Evolutionary conservation across 2,888 invertebrate genomes (phyloP).

Genomic region (Oxystoma pomonae): DNA sequence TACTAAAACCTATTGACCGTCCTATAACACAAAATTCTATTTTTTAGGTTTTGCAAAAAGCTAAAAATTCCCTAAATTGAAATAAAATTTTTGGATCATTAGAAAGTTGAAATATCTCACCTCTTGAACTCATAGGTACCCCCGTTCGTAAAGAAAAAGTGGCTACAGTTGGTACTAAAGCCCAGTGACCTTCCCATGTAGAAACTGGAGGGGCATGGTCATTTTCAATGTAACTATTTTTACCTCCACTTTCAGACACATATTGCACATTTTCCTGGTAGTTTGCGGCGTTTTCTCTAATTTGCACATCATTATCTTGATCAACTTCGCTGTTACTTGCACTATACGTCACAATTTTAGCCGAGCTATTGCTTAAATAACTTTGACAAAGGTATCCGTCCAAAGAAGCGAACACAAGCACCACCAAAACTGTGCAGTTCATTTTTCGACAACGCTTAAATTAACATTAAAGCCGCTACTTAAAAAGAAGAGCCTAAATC

Average conservation of each 20-base stretch:
- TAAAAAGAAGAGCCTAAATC: not conserved
- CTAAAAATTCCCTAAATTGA: no score
- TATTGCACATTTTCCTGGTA: not conserved
- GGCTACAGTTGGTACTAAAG: constrained; percentile 34
- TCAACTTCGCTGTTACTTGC: constrained; percentile 4
- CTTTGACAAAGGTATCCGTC: not conserved
- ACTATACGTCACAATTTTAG: not conserved
- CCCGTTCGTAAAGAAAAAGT: constrained; percentile 40
- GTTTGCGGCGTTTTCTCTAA: not conserved
- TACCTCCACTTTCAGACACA: not conserved
- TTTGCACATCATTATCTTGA: not conserved
- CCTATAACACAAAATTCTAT: no score
- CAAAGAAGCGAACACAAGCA: not conserved
- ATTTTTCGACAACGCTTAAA: not conserved
- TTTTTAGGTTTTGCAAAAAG: no score
- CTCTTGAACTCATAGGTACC: constrained; percentile 38
- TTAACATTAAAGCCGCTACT: not conserved
- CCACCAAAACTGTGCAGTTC: not conserved
- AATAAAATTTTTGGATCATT: no score
- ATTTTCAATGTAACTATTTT: constrained; percentile 13
- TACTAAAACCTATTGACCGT: no score
- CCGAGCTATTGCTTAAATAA: not conserved
- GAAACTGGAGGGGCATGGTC: constrained; percentile 16
- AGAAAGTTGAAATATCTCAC: no score
- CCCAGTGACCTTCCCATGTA: constrained; percentile 35